phyloP scores from a whole-genome alignment of 2,797 vertebrate genomes.

The Typhlichthys eigenmanni region DNA sequence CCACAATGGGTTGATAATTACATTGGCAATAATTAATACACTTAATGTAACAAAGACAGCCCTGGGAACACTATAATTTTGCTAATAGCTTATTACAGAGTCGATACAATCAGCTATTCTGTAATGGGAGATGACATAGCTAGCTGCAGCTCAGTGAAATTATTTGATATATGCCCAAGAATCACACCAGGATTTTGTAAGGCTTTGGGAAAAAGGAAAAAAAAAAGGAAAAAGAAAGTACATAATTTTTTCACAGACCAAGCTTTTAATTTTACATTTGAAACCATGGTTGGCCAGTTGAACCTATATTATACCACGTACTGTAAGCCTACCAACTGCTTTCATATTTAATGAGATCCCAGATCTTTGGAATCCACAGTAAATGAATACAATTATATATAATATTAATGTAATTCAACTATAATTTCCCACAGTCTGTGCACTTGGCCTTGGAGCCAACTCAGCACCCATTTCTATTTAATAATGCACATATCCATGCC shows the following conservation, averaged over 20 bases:
- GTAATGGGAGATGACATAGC: conserved; percentile 51
- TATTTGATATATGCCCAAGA: conserved; percentile 7
- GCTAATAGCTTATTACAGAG: conserved; percentile 68
- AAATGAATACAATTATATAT: too few relatives aligned
- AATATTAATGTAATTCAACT: too few relatives aligned
- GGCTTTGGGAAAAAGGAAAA: neutral
- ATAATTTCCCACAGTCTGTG: neutral
- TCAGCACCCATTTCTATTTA: neutral
- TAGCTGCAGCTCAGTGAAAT: neutral
- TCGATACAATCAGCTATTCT: conserved; percentile 66
- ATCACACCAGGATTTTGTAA: conserved; percentile 7
- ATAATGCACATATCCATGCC: conserved; percentile 4
- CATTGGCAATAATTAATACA: conserved; percentile 72
- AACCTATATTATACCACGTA: too few relatives aligned
- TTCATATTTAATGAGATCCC: neutral
- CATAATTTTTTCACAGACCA: too few relatives aligned
- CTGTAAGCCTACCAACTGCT: too few relatives aligned
- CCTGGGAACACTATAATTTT: conserved; percentile 58
- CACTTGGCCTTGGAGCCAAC: too few relatives aligned
- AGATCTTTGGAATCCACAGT: neutral
- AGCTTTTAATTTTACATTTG: too few relatives aligned
- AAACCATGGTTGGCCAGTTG: too few relatives aligned
- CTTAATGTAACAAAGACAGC: conserved; percentile 64
- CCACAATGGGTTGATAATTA: conserved; percentile 75
- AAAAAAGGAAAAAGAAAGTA: too few relatives aligned